These are phyloP conservation scores for Lethocerus indicus DNA, from an alignment of 1,140 invertebrate species.

Conservation along the genomic window DNA sequence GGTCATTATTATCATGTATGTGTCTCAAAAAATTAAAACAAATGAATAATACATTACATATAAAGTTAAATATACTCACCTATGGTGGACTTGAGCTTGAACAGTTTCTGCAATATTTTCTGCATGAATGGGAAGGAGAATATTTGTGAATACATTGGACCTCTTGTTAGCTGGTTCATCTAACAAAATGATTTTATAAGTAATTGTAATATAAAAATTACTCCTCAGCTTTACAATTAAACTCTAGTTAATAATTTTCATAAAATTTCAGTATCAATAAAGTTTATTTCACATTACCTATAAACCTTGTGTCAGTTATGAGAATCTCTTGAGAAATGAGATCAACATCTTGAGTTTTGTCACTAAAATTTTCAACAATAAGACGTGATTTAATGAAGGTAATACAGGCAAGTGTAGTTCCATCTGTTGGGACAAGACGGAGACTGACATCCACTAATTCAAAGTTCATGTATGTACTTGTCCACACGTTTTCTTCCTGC, in stretches of 20 bases:
- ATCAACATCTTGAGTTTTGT: conserved; percentile 81
- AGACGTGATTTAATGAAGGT: conserved; percentile 84
- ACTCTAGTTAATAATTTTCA: no score
- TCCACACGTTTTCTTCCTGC: conserved; percentile 37
- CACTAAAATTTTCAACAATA: conserved; percentile 66
- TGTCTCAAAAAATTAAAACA: no score
- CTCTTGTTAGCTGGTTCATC: conserved; percentile 47
- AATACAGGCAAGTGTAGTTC: conserved; percentile 53
- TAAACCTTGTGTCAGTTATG: conserved; percentile 59
- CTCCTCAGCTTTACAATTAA: no score
- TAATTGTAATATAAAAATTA: no score
- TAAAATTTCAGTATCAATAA: no score
- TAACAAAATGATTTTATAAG: no score
- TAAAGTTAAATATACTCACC: conserved; percentile 20
- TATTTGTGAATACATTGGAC: conserved; percentile 77
- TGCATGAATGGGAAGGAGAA: conserved; percentile 53
- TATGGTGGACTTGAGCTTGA: conserved; percentile 71
- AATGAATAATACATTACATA: background rate
- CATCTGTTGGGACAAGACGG: conserved; percentile 39
- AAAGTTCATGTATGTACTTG: conserved; percentile 57
- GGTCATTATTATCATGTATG: no score
- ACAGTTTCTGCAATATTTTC: conserved; percentile 25
- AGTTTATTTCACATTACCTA: conserved; percentile 9
- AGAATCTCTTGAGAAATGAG: conserved; percentile 84
- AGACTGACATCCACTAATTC: conserved; percentile 79